Conservation (phyloP, 2,888 invertebrate genomes). For the Erpobdella octoculata region DNA sequence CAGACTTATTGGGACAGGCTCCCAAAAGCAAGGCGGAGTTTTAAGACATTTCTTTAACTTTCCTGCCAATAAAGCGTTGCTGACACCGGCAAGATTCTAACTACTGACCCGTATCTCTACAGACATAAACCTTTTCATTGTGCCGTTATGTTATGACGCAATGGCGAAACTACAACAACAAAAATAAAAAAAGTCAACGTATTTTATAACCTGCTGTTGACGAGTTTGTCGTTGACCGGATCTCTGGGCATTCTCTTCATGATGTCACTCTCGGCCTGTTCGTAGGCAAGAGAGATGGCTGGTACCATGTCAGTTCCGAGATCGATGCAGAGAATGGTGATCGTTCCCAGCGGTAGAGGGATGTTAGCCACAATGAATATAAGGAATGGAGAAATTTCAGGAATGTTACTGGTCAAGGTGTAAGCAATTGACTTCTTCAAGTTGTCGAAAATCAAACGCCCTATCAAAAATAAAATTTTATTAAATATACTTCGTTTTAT, state of each 20-base stretch:
- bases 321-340: slow-evolving; percentile 94
- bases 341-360: slow-evolving; percentile 85
- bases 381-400: slow-evolving; percentile 91
- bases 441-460: slow-evolving; percentile 80
- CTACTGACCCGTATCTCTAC: too few species aligned
- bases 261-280: slow-evolving; percentile 80
- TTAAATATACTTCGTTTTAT: background rate
- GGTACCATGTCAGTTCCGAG: slow-evolving; percentile 89
- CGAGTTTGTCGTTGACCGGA: slow-evolving; percentile 75
- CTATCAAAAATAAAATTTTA: slow-evolving; percentile 32
- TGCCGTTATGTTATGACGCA: too few species aligned
- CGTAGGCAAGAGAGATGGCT: slow-evolving; percentile 84
- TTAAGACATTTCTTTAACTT: too few species aligned
- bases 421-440: slow-evolving; percentile 94
- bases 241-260: slow-evolving; percentile 84
- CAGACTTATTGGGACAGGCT: too few species aligned
- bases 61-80: too few species aligned
- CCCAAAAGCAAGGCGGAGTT: too few species aligned
- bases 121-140: too few species aligned
- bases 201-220: slow-evolving; percentile 59
- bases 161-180: too few species aligned
- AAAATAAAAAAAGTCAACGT: too few species aligned
- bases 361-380: slow-evolving; percentile 89
- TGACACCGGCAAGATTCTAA: too few species aligned
- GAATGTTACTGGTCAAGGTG: slow-evolving; percentile 91